Percentiles rank a stretch among this genome's conserved stretches.
These are phyloP conservation scores for Branchellion lobata DNA, from an alignment of 2,888 invertebrate species.

Conservation along the genomic window DNA sequence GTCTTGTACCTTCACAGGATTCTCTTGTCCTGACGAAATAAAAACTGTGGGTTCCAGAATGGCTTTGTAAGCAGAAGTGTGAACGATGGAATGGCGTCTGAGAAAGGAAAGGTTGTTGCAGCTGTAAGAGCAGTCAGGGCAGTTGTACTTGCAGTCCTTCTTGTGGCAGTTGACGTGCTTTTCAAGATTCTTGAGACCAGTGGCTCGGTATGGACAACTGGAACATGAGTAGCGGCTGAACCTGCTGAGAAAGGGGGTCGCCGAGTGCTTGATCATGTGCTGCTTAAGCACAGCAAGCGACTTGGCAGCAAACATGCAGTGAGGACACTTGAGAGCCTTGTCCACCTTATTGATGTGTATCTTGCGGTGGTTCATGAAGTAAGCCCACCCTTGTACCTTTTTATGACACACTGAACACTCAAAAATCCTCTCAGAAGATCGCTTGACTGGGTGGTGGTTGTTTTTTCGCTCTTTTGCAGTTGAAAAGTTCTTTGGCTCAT, in stretches of 20 bases:
- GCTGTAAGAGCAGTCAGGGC: neutral
- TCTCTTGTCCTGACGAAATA: too few relatives aligned
- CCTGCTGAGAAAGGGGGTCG: neutral
- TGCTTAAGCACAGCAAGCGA: neutral
- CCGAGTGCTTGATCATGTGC: neutral
- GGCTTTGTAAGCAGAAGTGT: neutral
- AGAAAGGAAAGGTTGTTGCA: neutral
- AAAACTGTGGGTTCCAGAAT: too few relatives aligned
- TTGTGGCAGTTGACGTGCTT: neutral
- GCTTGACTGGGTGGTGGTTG: too few relatives aligned
- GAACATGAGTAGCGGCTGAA: neutral
- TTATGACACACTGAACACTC: neutral
- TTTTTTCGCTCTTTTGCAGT: too few relatives aligned
- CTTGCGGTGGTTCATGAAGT: neutral
- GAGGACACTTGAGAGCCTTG: neutral
- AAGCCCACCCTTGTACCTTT: neutral
- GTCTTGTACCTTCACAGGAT: neutral
- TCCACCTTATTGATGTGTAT: neutral
- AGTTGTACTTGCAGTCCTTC: neutral
- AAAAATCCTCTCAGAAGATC: neutral
- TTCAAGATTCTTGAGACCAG: neutral
- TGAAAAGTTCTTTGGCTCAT: neutral
- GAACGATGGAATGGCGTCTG: neutral
- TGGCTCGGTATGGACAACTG: slow-evolving; percentile 1
- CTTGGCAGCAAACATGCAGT: neutral